A percentile compares a stretch with the other conserved stretches of the same genome.
These are phyloP conservation scores for Catocala sponsa DNA, from an alignment of 2,888 invertebrate genomes.

Conservation along the genomic window DNA sequence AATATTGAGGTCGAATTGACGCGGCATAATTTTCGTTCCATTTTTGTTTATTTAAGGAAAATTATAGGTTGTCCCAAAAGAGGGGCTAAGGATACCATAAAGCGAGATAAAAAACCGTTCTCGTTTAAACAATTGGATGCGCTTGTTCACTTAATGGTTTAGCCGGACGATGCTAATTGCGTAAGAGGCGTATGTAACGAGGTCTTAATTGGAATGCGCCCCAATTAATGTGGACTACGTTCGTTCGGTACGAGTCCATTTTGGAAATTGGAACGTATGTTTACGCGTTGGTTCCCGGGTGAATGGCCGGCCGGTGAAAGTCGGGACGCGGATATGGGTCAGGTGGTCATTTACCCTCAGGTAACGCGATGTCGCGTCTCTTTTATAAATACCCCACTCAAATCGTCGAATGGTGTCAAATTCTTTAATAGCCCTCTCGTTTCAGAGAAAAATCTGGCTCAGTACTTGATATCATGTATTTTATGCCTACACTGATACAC, in stretches of 20 bases:
- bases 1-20: conserved; percentile 31
- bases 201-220: conserved; percentile 86
- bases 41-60: background rate
- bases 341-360: conserved; percentile 86
- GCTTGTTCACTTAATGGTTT: conserved; percentile 62
- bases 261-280: conserved; percentile 80
- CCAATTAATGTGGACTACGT: conserved; percentile 81
- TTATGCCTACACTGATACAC: no score
- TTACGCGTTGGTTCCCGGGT: conserved; percentile 82
- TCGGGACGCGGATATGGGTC: conserved; percentile 82
- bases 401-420: conserved; percentile 62
- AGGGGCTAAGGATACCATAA: conserved; percentile 8
- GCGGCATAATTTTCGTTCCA: conserved; percentile 21
- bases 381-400: conserved; percentile 54
- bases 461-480: background rate
- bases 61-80: background rate
- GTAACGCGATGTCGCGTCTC: conserved; percentile 67
- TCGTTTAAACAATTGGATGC: conserved; percentile 61
- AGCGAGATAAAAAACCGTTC: conserved; percentile 29
- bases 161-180: conserved; percentile 77
- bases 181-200: conserved; percentile 81
- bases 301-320: conserved; percentile 84
- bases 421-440: conserved; percentile 39
- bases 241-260: conserved; percentile 74
- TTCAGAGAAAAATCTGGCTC: conserved; percentile 33